Evolutionary conservation across 2,113 vertebrate genomes (phyloP).

Genomic region (Ciconia stormi): DNA sequence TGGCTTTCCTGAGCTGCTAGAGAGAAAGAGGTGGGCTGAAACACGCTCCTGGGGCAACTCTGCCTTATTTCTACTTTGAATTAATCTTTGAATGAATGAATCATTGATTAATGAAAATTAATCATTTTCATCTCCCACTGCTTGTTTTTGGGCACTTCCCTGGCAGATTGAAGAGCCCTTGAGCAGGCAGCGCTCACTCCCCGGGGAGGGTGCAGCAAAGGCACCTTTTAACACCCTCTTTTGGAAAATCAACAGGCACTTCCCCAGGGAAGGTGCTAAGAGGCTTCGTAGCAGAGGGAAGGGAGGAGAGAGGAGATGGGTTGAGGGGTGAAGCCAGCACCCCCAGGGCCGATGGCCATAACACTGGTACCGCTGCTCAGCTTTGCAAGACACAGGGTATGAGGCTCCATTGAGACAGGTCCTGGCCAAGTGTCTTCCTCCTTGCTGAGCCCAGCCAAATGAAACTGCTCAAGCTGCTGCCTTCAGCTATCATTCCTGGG

Average conservation of each 20-base stretch:
- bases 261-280: neutral
- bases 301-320: neutral
- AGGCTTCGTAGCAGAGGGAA: neutral
- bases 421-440: neutral
- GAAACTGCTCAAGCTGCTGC: neutral
- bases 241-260: neutral
- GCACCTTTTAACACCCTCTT: neutral
- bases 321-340: neutral
- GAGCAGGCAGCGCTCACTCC: rapidly evolving
- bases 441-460: neutral
- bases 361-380: rapidly evolving
- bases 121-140: neutral
- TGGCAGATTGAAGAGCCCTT: neutral
- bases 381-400: rapidly evolving
- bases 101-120: too few species aligned
- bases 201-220: neutral
- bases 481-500: rapidly evolving
- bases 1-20: neutral
- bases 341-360: neutral
- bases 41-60: neutral
- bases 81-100: too few species aligned
- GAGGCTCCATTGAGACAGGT: neutral
- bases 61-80: neutral
- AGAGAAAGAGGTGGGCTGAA: neutral
- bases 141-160: rapidly evolving